Base-by-base conservation (phyloP, 2,113 vertebrate species). In the Micromys minutus region DNA sequence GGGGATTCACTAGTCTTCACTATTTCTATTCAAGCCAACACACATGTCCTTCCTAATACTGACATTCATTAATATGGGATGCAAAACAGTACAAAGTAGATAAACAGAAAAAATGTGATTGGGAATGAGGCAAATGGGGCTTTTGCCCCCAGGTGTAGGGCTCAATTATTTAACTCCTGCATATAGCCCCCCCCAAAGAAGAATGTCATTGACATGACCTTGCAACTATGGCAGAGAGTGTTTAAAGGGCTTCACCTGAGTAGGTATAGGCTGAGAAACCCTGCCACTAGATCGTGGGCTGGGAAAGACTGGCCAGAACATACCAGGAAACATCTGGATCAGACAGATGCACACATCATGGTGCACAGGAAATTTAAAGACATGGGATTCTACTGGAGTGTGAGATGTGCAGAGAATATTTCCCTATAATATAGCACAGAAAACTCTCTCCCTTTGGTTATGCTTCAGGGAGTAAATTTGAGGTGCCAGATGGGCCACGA, bases 11-110 rank as follows among this genome's bases (percentile, higher is more conserved):
- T 52, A 19, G 21, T 80, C 76, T 86, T 72, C 0, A 2, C 59
- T 67, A 61, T 89, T 94, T 89, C 47, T 89, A 36, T 81, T 89
- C 34, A 77, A 89, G 89, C 13, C 86, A 91, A 91, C 7, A 74
- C 45, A 61, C n/a, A 80, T n/a, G 13, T 90, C 83, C 69, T 72
- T 86, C 50, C 65, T n/a, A 79, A 75, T 24, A 74, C 7, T 67
- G 72, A 74, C 19, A 34, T 59, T 61, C 57, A 81, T n/a, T 61
- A 86, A 65, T 36, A 89, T 2, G 63, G 52, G 11, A 83, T 22
- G 22, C 45, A 36, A 57, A 45, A 63, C 45, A 67, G 42, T 65
- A 57, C 80, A 90, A 69, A 87, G 42, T 19, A 26, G 57, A 91
- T 63, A 4, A 88, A 52, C 36, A 81, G 16, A 19, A 87, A 91